phyloP scores from a whole-genome alignment of 2,113 vertebrate genomes.

The Etia nguti region DNA sequence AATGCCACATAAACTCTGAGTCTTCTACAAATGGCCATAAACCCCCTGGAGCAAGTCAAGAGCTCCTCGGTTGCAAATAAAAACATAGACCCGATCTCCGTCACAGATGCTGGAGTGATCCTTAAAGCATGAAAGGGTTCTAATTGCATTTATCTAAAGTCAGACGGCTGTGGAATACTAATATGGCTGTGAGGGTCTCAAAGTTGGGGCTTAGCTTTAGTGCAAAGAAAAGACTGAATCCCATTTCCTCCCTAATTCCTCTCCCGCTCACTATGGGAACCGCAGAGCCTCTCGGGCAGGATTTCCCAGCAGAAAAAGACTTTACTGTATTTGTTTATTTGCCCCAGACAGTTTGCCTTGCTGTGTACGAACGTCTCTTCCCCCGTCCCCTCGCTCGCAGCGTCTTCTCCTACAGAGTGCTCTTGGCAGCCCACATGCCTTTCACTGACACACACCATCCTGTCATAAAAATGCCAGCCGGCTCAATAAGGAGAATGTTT shows the following conservation, averaged over 20 bases:
- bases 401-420: background rate
- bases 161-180: constrained; percentile 30
- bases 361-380: background rate
- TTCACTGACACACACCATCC: constrained; percentile 40
- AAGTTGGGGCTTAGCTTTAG: background rate
- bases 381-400: background rate
- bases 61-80: background rate
- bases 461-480: constrained; percentile 56
- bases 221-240: constrained; percentile 1
- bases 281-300: background rate
- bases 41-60: background rate
- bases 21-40: background rate
- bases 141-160: constrained; percentile 36
- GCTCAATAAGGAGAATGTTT: constrained; percentile 43
- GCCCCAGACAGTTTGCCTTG: background rate
- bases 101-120: constrained; percentile 8
- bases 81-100: background rate
- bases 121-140: constrained; percentile 11
- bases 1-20: background rate
- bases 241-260: constrained; percentile 19
- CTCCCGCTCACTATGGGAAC: constrained; percentile 45
- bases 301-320: constrained; percentile 7
- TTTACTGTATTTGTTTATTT: constrained; percentile 54
- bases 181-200: constrained; percentile 10
- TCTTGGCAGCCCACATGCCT: constrained; percentile 21